Evolutionary conservation across 2,113 vertebrate species (phyloP).

Genomic region (Macquaria ambigua): DNA sequence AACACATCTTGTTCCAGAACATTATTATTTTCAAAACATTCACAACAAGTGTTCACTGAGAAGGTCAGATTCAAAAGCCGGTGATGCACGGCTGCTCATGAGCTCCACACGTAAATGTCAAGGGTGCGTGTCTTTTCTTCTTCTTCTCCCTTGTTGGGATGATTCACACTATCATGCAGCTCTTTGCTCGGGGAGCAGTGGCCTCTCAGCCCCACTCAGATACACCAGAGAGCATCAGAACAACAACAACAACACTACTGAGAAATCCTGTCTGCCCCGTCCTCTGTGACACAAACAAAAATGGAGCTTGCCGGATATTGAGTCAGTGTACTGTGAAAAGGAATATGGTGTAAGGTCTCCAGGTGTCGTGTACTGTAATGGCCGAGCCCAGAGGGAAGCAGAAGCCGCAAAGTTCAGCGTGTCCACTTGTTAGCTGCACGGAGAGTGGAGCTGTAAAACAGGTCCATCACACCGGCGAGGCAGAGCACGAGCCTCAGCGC

Average conservation of each 20-base stretch:
- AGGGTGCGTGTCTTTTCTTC: conserved; percentile 2
- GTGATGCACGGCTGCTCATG: conserved; percentile 28
- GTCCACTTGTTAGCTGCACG: conserved; percentile 43
- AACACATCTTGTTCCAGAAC: neutral
- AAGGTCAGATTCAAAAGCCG: conserved; percentile 54
- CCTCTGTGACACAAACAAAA: conserved; percentile 3
- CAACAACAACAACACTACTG: conserved; percentile 23
- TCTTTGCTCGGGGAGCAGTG: conserved; percentile 6
- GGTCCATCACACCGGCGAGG: conserved; percentile 31
- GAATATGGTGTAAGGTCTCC: conserved; percentile 29
- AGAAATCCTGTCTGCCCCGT: neutral
- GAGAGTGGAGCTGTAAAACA: conserved; percentile 33
- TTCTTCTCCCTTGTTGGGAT: neutral
- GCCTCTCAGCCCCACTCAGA: neutral
- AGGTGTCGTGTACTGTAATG: conserved; percentile 28
- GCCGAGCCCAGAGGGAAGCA: conserved; percentile 25
- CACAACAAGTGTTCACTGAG: conserved; percentile 33
- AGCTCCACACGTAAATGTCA: conserved; percentile 59
- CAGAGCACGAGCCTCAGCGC: neutral
- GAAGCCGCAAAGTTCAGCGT: conserved; percentile 40
- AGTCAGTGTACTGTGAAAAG: conserved; percentile 45
- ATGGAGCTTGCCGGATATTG: conserved; percentile 12
- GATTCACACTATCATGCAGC: conserved; percentile 26
- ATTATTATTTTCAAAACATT: conserved; percentile 1
- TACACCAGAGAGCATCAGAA: conserved; percentile 22